These are phyloP conservation scores for Hemibagrus guttatus DNA, from an alignment of 2,797 vertebrate genomes.

Conservation along the genomic window DNA sequence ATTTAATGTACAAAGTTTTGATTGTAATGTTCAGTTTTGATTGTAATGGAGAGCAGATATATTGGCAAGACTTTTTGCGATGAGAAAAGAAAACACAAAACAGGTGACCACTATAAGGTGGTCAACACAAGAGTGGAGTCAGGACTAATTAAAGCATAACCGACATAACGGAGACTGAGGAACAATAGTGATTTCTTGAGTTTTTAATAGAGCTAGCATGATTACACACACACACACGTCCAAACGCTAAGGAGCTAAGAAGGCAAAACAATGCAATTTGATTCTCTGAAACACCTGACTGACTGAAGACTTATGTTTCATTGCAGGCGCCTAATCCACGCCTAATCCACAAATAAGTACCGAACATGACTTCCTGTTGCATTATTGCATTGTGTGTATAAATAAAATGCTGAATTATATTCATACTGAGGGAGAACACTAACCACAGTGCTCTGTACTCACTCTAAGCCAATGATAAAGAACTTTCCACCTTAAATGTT, in stretches of 20 bases:
- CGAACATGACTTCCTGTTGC: not conserved
- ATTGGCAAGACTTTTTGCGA: not conserved
- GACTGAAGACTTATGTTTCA: not conserved
- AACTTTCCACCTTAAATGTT: not conserved
- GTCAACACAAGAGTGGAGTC: not conserved
- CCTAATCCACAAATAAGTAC: conserved; percentile 20
- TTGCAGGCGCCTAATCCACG: not conserved
- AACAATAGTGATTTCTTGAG: not conserved
- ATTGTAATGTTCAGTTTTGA: not conserved
- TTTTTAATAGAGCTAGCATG: not conserved
- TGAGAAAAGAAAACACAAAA: not conserved
- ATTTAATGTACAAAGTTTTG: not conserved
- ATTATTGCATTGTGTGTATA: not conserved
- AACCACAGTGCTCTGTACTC: too few species aligned
- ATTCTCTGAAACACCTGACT: conserved; percentile 13
- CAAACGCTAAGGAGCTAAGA: not conserved
- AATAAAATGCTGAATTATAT: not conserved
- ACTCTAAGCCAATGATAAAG: not conserved
- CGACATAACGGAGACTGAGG: not conserved
- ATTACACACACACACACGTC: not conserved
- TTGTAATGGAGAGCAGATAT: not conserved
- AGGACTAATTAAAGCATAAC: not conserved
- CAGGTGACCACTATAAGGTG: not conserved
- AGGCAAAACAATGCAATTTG: conserved; percentile 13
- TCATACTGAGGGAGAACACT: not conserved